These are phyloP conservation scores for Trachythela sp. DNA, from an alignment of 64 coral and sea anemone species.

Conservation along the genomic window DNA sequence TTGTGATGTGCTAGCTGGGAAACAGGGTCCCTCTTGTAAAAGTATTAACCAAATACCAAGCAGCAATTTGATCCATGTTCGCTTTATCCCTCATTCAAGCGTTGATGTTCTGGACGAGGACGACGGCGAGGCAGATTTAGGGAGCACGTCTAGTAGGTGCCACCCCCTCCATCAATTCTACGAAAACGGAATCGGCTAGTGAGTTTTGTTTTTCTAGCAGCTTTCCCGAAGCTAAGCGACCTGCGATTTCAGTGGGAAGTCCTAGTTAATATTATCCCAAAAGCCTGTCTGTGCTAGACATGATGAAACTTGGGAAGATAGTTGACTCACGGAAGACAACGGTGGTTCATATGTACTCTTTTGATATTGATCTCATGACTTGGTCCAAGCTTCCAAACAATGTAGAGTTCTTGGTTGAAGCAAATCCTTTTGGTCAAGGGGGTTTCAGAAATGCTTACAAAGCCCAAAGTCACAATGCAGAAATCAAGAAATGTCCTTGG, in stretches of 20 bases:
- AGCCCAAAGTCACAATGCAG: background rate
- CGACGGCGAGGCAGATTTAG: no score
- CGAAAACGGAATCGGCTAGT: no score
- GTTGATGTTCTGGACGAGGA: no score
- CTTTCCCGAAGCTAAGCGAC: no score
- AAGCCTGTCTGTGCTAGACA: background rate
- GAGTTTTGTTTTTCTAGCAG: no score
- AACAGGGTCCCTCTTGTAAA: conserved; percentile 12
- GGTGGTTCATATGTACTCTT: background rate
- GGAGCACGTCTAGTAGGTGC: no score
- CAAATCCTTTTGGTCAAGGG: background rate
- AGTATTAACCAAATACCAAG: conserved; percentile 25
- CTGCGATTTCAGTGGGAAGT: no score
- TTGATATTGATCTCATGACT: background rate
- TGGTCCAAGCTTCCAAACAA: background rate
- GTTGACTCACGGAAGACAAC: background rate
- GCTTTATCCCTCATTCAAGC: background rate
- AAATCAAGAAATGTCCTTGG: background rate
- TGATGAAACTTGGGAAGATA: background rate
- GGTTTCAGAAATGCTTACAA: background rate
- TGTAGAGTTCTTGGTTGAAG: background rate
- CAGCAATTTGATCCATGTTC: conserved; percentile 8
- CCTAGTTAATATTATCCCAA: background rate
- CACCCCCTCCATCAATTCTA: no score
- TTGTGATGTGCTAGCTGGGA: conserved; percentile 34